Evolutionary conservation across 2,113 vertebrate genomes (phyloP), one percentile per base, ranked within the genome.

Genomic region (Osmerus eperlanus): DNA sequence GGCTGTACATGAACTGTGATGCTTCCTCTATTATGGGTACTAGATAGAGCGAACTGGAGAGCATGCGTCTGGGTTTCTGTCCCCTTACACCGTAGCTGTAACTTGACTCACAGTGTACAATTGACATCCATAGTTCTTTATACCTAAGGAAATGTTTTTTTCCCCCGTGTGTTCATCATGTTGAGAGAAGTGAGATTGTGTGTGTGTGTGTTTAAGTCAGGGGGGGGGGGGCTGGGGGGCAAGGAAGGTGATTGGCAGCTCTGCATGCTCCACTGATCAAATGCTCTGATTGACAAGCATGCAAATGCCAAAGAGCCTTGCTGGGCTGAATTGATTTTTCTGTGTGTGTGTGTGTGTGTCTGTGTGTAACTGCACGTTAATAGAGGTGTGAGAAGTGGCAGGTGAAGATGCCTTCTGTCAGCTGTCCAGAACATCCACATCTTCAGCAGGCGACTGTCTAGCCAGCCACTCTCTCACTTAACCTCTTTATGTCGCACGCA

Each of bases 291-390:
- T 63, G 61, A 63, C 13, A 32, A 15, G 61, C 62, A 64, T 9
- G 62, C 28, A 32, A 36, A 64, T 64, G 62, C 15, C 1, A 28
- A 5, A 29, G 28, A 63, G 61, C 23, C 25, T 16, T 15, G 28
- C 62, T 64, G 62, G 28, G 62, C 15, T 64, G 62, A 36, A 64
- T 64, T 64, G 28, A 64, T 36, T 64, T n/a, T 4, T 54, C 53
- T 36, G 32, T 36, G 32, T 19, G 53, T 23, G 21, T 23, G 11
- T 68, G 23, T 55, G 60, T 29, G 21, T 29, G 23, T 1, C 4
- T 62, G 23, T 62, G 23, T n/a, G n/a, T 16, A 18, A 18, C 13
- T 2, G 18, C 23, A 21, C 9, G 1, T 47, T 19, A 41, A 56
- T 56, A 19, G 55, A 16, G n/a, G 15, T 56, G 15, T 56, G 55